Evolutionary conservation across 2,888 invertebrate genomes (phyloP).

Genomic region (Lottia scabra): DNA sequence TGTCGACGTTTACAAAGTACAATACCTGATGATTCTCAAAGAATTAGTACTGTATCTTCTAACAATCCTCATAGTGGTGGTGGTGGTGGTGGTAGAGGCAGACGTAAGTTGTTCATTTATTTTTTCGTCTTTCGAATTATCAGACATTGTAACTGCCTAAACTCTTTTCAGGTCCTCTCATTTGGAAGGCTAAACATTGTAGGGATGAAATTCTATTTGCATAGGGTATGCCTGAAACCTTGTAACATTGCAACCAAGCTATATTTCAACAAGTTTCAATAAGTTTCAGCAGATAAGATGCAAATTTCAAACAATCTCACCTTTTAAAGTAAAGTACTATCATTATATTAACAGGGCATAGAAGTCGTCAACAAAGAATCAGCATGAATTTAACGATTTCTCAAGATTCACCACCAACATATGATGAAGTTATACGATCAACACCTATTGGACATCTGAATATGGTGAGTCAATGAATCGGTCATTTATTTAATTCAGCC

Average conservation of each 20-base stretch:
- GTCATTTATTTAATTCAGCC: too few relatives aligned
- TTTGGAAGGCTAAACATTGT: too few relatives aligned
- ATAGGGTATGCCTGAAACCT: too few relatives aligned
- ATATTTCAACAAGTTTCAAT: too few relatives aligned
- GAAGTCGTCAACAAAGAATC: slow-evolving; percentile 9
- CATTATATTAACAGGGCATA: slow-evolving; percentile 1
- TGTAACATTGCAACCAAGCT: too few relatives aligned
- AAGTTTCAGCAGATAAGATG: too few relatives aligned
- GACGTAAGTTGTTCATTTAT: not conserved
- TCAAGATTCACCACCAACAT: slow-evolving; percentile 51
- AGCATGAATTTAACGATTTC: slow-evolving; percentile 28
- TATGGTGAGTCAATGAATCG: slow-evolving; percentile 24
- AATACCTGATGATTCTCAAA: slow-evolving; percentile 7
- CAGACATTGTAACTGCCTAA: too few relatives aligned
- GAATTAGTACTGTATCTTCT: not conserved
- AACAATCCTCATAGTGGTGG: slow-evolving; percentile 6
- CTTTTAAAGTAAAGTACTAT: too few relatives aligned
- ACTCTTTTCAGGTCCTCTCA: too few relatives aligned
- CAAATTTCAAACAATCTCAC: too few relatives aligned
- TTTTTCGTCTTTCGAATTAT: too few relatives aligned
- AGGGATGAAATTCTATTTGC: too few relatives aligned
- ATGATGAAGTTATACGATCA: slow-evolving; percentile 52
- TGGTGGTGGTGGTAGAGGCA: not conserved
- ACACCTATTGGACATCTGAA: slow-evolving; percentile 46
- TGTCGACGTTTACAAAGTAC: slow-evolving; percentile 36